Percentiles rank a stretch among this genome's conserved stretches.
phyloP scores from a whole-genome alignment of 2,797 vertebrate genomes.

The Sus cebifrons region DNA sequence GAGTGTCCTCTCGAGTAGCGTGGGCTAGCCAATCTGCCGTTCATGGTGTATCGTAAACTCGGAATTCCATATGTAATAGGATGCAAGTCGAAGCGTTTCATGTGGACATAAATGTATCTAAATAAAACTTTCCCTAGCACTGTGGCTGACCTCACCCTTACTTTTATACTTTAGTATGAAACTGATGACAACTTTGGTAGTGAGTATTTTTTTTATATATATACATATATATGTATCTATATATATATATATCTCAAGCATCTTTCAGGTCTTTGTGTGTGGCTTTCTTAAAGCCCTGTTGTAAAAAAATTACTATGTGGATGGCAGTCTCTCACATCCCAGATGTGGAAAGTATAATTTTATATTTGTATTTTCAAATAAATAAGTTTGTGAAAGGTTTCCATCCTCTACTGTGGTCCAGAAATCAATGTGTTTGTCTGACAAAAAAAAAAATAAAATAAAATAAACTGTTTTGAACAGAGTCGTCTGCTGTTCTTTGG shows the following conservation, averaged over 20 bases:
- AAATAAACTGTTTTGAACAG: constrained; percentile 98
- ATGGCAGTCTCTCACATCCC: constrained; percentile 99
- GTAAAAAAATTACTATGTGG: constrained; percentile 96
- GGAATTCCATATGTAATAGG: constrained; percentile 91
- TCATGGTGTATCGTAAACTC: constrained; percentile 89
- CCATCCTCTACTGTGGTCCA: constrained; percentile 99
- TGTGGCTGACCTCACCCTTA: constrained; percentile 93
- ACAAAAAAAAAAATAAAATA: constrained; percentile 95
- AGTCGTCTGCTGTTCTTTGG: constrained; percentile 89
- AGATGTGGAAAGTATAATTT: constrained; percentile 99
- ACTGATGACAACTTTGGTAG: constrained; percentile 94
- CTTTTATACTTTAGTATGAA: constrained; percentile 95
- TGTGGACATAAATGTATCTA: constrained; percentile 92
- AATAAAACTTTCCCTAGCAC: constrained; percentile 91
- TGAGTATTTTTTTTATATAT: constrained; percentile 93
- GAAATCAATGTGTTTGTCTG: constrained; percentile 99
- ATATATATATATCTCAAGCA: constrained; percentile 95
- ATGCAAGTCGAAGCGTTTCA: constrained; percentile 91
- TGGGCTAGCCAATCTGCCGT: constrained; percentile 87
- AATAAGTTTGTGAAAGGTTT: constrained; percentile 99
- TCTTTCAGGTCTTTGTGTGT: constrained; percentile 99
- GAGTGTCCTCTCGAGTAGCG: constrained; percentile 86
- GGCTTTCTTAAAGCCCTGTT: constrained; percentile 98
- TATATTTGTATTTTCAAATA: constrained; percentile 99
- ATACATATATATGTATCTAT: constrained; percentile 93